A percentile compares a stretch with the other conserved stretches of the same genome.
These are phyloP conservation scores for Poecilia wingei DNA, from an alignment of 2,797 vertebrate genomes.

Conservation along the genomic window DNA sequence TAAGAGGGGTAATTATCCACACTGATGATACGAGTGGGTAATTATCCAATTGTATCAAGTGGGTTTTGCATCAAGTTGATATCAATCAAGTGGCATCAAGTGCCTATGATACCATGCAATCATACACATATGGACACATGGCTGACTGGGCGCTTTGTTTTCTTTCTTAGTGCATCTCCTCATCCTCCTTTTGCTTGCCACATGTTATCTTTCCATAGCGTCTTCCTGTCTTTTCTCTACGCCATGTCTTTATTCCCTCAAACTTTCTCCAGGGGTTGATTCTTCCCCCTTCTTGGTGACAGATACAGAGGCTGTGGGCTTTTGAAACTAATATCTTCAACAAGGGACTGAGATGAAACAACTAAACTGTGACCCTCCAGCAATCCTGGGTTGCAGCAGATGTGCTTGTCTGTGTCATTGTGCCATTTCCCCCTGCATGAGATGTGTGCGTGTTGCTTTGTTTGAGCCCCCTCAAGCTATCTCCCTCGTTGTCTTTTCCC, in stretches of 20 bases:
- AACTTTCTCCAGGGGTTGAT: slow-evolving; percentile 12
- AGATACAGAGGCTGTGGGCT: slow-evolving; percentile 32
- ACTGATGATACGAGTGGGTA: neutral
- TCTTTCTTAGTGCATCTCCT: neutral
- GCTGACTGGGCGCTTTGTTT: neutral
- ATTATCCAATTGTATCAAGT: too few relatives aligned
- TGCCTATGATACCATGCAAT: too few relatives aligned
- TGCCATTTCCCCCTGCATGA: slow-evolving; percentile 11
- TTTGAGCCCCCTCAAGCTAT: slow-evolving; percentile 27
- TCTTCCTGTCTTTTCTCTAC: neutral
- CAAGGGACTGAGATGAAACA: slow-evolving; percentile 26
- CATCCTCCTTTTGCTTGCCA: slow-evolving; percentile 4
- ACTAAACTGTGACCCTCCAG: slow-evolving; percentile 40
- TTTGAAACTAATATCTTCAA: slow-evolving; percentile 32
- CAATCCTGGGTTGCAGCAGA: slow-evolving; percentile 9
- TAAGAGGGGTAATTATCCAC: neutral
- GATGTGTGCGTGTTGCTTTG: slow-evolving; percentile 8
- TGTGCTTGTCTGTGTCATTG: slow-evolving; percentile 11
- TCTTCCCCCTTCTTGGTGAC: neutral
- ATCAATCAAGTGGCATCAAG: too few relatives aligned
- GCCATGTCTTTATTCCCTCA: neutral
- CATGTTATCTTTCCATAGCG: neutral
- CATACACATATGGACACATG: neutral
- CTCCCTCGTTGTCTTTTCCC: slow-evolving; percentile 22
- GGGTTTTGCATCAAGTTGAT: too few relatives aligned